Base-by-base conservation (phyloP, 2,888 invertebrate genomes). In the Drosophila paracracens region DNA sequence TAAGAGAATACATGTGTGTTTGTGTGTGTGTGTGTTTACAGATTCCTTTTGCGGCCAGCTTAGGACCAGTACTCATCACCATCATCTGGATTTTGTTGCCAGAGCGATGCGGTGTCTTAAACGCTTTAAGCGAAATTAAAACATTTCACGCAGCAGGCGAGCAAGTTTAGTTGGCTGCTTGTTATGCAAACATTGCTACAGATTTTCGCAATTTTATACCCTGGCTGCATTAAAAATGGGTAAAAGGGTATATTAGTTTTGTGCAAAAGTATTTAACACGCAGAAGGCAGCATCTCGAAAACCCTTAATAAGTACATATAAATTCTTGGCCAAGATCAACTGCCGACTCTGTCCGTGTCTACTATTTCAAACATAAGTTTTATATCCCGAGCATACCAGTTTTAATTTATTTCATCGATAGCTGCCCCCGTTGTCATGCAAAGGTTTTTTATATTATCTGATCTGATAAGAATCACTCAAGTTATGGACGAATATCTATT, bases 101-200 rank as follows among this genome's bases (percentile, higher is more conserved):
- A 57, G 51, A 73, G 38, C 75, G 59, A 74, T 71, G 74, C 68
- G 89, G 84, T 80, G 80, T 82, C 74, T 87, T 80, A 90, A 89
- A 82, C 90, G 75, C 89, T 84, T 90, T 83, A 83, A 90, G 76
- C 76, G 67, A 86, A 89, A 87, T 90, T 82, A 88, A 85, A 88
- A 85, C 88, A 87, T 83, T 87, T 89, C 74, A 77, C 77, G 70
- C 77, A 82, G 63, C 87, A 76, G 87, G 78, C 77, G 67, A 48
- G 29, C 67, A 70, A 67, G 59, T 67, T 54, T 57, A 66, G 59
- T 63, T 36, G 43, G 62, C 50, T 64, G 66, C 54, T 82, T 76
- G 71, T 72, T 79, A 76, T 76, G 79, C 82, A 79, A 76, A 73
- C 70, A 76, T 75, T 79, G 75, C 64, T 56, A 38, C 70, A 79